Base-by-base conservation (phyloP, 1,140 invertebrate genomes). In the Galleria mellonella region DNA sequence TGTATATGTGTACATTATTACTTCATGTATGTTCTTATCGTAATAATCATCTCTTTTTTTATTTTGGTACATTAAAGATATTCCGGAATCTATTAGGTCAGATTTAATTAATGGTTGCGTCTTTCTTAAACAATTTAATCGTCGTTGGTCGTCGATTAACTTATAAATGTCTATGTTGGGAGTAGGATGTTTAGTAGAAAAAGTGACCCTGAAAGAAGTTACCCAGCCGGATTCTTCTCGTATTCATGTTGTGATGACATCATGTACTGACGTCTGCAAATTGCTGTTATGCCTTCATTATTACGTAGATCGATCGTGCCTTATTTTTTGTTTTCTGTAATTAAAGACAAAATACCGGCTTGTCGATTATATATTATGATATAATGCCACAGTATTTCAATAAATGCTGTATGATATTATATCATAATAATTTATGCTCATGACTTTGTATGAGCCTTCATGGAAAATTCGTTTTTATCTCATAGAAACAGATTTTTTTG, bases 221-320 rank as follows among this genome's bases (percentile, higher is more conserved):
- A 74, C 50, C 62, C 76, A 76, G 72, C 75, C 81, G 81, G 79
- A 82, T 82, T 78, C 74, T 60, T 68, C 49, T 51, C 43, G 39
- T 61, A 54, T 59, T 51, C 51, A 62, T 59, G 56, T 27, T 43
- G 50, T 55, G 48, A 79, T 82, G 75, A 84, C 61, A 72, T 82
- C 73, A 81, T 60, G 59, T 51, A 43, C 50, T 73, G 65, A 81
- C 67, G 65, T 77, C 28, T 63, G 37, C 13, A 62, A 62, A 60
- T 51, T 70, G 47, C 71, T 70, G 64, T 70, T 75, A 71, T 60
- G 47, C 39, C 40, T 27, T 43, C 17, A 23, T 23, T 40, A 44
- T 40, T 39, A 47, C 36, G 43, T 46, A 40, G 43, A 14, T 37
- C 9, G 32, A 40, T 40, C 36, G 32, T n/a, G 13, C 29, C 37